Conservation (phyloP, 2,797 vertebrate species). For the Fistularia tabacaria region DNA sequence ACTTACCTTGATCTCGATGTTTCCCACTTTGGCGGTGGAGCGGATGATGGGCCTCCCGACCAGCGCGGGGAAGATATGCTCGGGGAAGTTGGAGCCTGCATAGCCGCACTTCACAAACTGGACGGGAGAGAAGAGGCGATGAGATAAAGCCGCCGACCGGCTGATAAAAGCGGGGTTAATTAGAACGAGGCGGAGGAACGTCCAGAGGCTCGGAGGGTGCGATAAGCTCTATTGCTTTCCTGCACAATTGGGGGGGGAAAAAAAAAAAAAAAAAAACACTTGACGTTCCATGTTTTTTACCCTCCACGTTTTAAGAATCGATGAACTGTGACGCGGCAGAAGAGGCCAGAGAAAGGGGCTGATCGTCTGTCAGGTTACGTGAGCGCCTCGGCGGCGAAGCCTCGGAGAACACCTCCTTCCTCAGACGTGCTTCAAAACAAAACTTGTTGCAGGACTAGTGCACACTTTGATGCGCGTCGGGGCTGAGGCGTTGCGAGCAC, state of each 20-base stretch:
- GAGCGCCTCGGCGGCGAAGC: no score
- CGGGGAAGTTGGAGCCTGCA: constrained; percentile 84
- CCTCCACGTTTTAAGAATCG: no score
- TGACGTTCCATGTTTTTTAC: no score
- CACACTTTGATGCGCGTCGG: no score
- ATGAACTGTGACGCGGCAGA: no score
- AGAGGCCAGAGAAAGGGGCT: no score
- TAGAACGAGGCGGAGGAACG: constrained; percentile 8
- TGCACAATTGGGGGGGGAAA: background rate
- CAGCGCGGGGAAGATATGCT: constrained; percentile 84
- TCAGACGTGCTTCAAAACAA: no score
- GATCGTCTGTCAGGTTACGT: no score
- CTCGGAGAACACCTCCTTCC: no score
- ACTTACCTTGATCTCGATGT: constrained; percentile 83
- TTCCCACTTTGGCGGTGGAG: constrained; percentile 81
- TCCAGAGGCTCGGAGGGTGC: no score
- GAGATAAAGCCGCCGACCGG: constrained; percentile 7
- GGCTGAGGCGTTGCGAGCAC: no score
- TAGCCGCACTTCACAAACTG: constrained; percentile 85
- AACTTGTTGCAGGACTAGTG: no score
- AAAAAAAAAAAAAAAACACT: background rate
- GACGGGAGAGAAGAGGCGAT: constrained; percentile 18
- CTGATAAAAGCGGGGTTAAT: background rate
- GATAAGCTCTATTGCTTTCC: background rate
- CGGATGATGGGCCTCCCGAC: constrained; percentile 83